A percentile compares a stretch with the other conserved stretches of the same genome.
phyloP scores from a whole-genome alignment of 1,140 invertebrate species.

The Drosophila guanche region DNA sequence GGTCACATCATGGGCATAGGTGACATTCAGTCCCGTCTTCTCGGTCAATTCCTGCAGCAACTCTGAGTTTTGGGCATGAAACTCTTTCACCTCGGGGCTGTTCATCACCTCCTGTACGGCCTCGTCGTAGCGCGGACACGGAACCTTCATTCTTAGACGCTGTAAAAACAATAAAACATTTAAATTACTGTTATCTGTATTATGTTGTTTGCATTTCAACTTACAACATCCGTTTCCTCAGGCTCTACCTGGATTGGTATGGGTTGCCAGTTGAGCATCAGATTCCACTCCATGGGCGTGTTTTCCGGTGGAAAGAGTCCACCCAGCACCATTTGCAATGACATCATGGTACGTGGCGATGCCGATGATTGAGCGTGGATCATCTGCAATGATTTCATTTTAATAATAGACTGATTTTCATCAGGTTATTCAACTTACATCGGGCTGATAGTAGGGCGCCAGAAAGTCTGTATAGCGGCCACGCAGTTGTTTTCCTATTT shows the following conservation, averaged over 20 bases:
- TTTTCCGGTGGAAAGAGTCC: conserved; percentile 87
- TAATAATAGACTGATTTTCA: conserved; percentile 1
- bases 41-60: conserved; percentile 85
- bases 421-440: conserved; percentile 75
- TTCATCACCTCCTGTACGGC: conserved; percentile 84
- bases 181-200: background rate
- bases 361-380: conserved; percentile 88
- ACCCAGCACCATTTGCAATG: conserved; percentile 88
- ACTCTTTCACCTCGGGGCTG: conserved; percentile 83
- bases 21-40: conserved; percentile 85
- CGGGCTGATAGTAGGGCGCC: conserved; percentile 85
- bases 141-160: conserved; percentile 83
- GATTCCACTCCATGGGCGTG: conserved; percentile 86
- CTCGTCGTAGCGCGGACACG: conserved; percentile 86
- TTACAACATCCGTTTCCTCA: conserved; percentile 85
- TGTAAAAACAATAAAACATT: conserved; percentile 49
- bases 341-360: conserved; percentile 90
- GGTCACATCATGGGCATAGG: conserved; percentile 86
- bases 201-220: background rate
- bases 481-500: conserved; percentile 86
- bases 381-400: conserved; percentile 45
- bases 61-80: conserved; percentile 83
- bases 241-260: conserved; percentile 88
- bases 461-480: conserved; percentile 86
- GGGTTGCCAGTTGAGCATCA: conserved; percentile 89